Evolutionary conservation across 2,113 vertebrate species (phyloP), one percentile per base, ranked within the genome.

Genomic region (Orcinus orca): DNA sequence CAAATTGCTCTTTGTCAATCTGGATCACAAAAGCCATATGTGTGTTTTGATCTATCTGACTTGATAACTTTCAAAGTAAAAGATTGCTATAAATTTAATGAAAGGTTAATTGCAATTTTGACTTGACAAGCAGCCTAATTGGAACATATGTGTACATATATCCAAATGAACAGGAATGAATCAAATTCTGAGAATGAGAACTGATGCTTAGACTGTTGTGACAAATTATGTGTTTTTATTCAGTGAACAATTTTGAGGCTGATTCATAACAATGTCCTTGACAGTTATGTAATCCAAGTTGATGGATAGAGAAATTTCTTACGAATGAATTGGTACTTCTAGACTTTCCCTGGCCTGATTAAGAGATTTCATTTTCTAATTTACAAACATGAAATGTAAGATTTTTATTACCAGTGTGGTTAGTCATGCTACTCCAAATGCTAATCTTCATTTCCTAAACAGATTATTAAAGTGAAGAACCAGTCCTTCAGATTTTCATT

Each of bases 301-400:
- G 85, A 41, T 92, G 73, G 31, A 21, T n/a, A 77, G 70, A 95
- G 15, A 60, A 11, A 62, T 82, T 88, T 77, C 12, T 67, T 81
- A 50, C 68, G 50, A 95, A 47, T 65, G 88, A 79, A 82, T 82
- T 53, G 86, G 12, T 89, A 25, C 6, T 63, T 81, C 11, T 7
- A 53, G 38, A 68, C 23, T 50, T 82, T 80, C 65, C 67, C 21
- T 68, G 73, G 17, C 29, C 81, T 95, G 67, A 83, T 93, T 90
- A 96, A 98, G 93, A 97, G 47, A 86, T 92, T 97, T 97, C 77
- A 86, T 91, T 95, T 96, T 96, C 55, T 86, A 93, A 95, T 92
- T 96, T 96, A 79, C 23, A 90, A 95, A 83, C 67, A 95, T 87
- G 41, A 90, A 89, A 73, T 91, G 38, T 18, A 87, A 65, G 25